phyloP scores from a whole-genome alignment of 2,113 vertebrate species.

The Columba livia region DNA sequence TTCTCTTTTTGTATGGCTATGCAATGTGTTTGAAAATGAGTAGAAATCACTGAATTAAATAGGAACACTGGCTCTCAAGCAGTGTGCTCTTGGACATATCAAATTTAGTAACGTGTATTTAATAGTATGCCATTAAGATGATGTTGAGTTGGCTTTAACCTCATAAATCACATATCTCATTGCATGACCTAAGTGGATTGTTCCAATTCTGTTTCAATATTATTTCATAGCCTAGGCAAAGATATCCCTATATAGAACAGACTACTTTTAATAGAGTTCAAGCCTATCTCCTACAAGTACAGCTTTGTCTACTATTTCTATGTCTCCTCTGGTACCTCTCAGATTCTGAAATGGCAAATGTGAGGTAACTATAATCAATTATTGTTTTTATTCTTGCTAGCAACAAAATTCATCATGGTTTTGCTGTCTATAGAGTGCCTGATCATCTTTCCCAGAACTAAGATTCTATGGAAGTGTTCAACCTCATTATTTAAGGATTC shows the following conservation, averaged over 20 bases:
- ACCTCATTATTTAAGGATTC: not conserved
- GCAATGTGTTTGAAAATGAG: not conserved
- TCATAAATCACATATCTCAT: not conserved
- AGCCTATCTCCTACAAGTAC: not conserved
- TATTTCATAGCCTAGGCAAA: not conserved
- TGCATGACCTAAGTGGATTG: not conserved
- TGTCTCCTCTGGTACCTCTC: not conserved
- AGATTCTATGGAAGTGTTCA: not conserved
- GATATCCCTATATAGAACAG: not conserved
- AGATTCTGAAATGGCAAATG: not conserved
- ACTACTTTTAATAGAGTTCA: not conserved
- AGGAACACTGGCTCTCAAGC: not conserved
- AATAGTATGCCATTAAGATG: not conserved
- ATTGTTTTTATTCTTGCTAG: not conserved
- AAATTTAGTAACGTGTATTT: constrained; percentile 1
- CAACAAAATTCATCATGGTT: not conserved
- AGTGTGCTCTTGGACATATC: not conserved
- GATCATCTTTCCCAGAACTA: not conserved
- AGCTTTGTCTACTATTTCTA: not conserved
- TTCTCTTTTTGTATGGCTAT: not conserved
- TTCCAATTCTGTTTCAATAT: not conserved
- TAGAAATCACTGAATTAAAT: not conserved
- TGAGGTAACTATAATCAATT: not conserved
- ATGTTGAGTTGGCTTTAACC: not conserved
- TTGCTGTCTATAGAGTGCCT: not conserved